Base-by-base conservation (phyloP, 2,113 vertebrate species). In the Vidua macroura region DNA sequence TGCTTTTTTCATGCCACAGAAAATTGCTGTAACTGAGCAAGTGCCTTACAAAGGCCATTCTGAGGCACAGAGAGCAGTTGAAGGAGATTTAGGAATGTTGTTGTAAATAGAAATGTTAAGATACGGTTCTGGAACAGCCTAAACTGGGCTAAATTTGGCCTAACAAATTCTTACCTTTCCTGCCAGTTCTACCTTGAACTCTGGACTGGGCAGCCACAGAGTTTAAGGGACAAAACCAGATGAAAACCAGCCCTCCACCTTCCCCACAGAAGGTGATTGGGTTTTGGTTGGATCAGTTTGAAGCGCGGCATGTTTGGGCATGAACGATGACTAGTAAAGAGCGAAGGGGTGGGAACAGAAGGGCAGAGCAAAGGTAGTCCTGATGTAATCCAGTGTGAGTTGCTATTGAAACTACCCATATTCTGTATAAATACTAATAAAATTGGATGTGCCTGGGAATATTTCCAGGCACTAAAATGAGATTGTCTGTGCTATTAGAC, bases 331-430 rank as follows among this genome's bases (percentile, higher is more conserved):
- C 46, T 51, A 15, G 16, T 51, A 25, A 25, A 58, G 73, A 86
- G 43, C 0, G 0, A 62, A 77, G 63, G 85, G 76, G 79, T 92
- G 92, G 92, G 58, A 83, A 35, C 67, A 6, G 35, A 14, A 73
- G 53, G 70, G 88, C 86, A 81, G 96, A 84, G 73, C 91, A 81
- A 96, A 96, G 79, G 92, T 78, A 93, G 69, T 12, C n/a, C 69
- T 92, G 88, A 88, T 11, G 31, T 93, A 75, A 94, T 78, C 31
- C 64, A 78, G 5, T 4, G 13, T 15, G 73, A 63, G 80, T 59
- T 88, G 73, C 80, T 81, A 6, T 10, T 56, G 88, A 84, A 92
- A 74, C 76, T 81, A 28, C 85, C 19, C 74, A 21, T 1, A 11
- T 79, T 24, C 76, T 93, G 64, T 78, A 94, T 77, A 92, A 96